Evolutionary conservation across 2,797 vertebrate genomes (phyloP), one percentile per base, ranked within the genome.

Genomic region (Astyanax mexicanus): DNA sequence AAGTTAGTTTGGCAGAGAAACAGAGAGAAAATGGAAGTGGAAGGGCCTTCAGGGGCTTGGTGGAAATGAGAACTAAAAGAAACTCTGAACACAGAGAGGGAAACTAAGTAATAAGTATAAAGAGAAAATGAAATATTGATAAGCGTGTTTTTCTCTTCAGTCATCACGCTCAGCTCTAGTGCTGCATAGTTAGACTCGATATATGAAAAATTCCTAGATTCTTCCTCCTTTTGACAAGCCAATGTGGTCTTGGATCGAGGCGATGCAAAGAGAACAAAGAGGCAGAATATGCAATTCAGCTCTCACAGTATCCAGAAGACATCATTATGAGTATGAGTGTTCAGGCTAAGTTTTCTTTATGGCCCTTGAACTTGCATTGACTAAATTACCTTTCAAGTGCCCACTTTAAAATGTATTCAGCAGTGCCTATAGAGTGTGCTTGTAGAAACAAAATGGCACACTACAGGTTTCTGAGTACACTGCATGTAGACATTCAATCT

Each of bases 101-200:
- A 25, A 42, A 25, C 7, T 23, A 25, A 8, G 37, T 11, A 61
- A 19, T 61, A 42, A 64, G 15, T 42, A 15, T 13, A 23, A 25
- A 60, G 6, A 64, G 35, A 23, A 38, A 40, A 62, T 62, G n/a
- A 37, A 40, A 12, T 62, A 37, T 62, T 42, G 11, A 64, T 64
- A 40, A 64, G 60, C 37, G 27, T 35, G 60, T 25, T 64, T 42
- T 42, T 42, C 38, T 60, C 57, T 42, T 23, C n/a, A 38, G 29
- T 40, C 19, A 12, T 21, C 9, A 1, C 60, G n/a, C 21, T 42
- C 29, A 25, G 19, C 19, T 13, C 25, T 42, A 60, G 13, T 13
- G 40, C 12, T 4, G 23, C 25, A n/a, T 15, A 23, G 21, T 23
- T 21, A 42, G 62, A 17, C 5, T 40, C 17, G 38, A 64, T 25